Evolutionary conservation across 2,888 invertebrate genomes (phyloP).

Genomic region (Octonoba sinensis): DNA sequence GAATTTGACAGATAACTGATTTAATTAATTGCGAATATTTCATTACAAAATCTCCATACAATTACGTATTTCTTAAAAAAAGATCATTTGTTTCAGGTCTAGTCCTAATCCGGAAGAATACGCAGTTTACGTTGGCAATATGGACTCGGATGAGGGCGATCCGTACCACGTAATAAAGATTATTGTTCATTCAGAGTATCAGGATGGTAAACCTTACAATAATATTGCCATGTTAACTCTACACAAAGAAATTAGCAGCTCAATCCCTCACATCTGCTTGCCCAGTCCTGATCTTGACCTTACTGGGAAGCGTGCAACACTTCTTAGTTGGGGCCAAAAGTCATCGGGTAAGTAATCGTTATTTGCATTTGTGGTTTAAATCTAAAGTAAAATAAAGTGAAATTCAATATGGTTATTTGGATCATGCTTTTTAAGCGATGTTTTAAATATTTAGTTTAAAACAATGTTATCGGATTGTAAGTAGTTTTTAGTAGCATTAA

Average conservation of each 20-base stretch:
- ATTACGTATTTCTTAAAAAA: no score
- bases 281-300: conserved; percentile 21
- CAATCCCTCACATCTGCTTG: conserved; percentile 41
- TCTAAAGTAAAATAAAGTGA: no score
- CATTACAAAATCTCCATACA: no score
- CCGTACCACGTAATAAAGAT: conserved; percentile 26
- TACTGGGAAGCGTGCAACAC: conserved; percentile 14
- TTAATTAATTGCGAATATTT: no score
- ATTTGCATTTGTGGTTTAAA: neutral
- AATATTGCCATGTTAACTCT: conserved; percentile 48
- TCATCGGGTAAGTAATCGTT: conserved; percentile 33
- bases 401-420: no score
- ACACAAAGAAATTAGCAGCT: conserved; percentile 24
- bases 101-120: neutral
- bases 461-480: no score
- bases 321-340: conserved; percentile 44
- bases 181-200: conserved; percentile 27
- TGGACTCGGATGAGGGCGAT: conserved; percentile 31
- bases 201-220: conserved; percentile 2
- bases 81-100: conserved; percentile 17
- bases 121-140: conserved; percentile 40
- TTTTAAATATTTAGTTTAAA: no score
- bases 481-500: no score
- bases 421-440: no score
- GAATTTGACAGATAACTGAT: no score